A percentile compares a stretch with the other conserved stretches of the same genome.
Conservation (phyloP, 2,113 vertebrate genomes). For the Ascaphus truei region DNA sequence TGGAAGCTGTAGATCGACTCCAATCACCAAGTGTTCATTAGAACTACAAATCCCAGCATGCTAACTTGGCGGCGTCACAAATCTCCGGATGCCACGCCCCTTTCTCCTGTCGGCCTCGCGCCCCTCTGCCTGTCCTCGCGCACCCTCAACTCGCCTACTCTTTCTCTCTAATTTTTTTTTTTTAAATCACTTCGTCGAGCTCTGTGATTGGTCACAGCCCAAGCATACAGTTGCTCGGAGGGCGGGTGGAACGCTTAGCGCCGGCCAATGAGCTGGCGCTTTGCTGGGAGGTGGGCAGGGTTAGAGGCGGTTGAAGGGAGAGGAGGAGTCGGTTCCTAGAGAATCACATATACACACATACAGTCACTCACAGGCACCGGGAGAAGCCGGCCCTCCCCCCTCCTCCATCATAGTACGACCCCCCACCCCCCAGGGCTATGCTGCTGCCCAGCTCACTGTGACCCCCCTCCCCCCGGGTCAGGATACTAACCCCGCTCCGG, state of each 20-base stretch:
- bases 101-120: neutral
- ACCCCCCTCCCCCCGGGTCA: neutral
- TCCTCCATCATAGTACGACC: slow-evolving; percentile 8
- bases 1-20: neutral
- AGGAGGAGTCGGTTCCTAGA: slow-evolving; percentile 24
- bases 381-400: slow-evolving; percentile 29
- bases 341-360: slow-evolving; percentile 9
- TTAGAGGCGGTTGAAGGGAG: slow-evolving; percentile 8
- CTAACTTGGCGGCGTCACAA: neutral
- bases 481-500: slow-evolving; percentile 16
- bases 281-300: slow-evolving; percentile 8
- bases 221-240: neutral
- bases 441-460: neutral
- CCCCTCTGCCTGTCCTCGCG: no score
- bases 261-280: neutral
- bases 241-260: neutral
- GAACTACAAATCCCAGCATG: slow-evolving; percentile 17
- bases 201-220: neutral
- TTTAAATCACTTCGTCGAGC: slow-evolving; percentile 4
- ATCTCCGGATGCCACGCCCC: neutral
- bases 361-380: slow-evolving; percentile 15
- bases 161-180: no score
- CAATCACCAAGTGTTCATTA: neutral
- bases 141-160: no score
- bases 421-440: slow-evolving; percentile 13